These are phyloP conservation scores for Amphimallon solstitiale DNA, from an alignment of 2,888 invertebrate genomes.

Conservation along the genomic window DNA sequence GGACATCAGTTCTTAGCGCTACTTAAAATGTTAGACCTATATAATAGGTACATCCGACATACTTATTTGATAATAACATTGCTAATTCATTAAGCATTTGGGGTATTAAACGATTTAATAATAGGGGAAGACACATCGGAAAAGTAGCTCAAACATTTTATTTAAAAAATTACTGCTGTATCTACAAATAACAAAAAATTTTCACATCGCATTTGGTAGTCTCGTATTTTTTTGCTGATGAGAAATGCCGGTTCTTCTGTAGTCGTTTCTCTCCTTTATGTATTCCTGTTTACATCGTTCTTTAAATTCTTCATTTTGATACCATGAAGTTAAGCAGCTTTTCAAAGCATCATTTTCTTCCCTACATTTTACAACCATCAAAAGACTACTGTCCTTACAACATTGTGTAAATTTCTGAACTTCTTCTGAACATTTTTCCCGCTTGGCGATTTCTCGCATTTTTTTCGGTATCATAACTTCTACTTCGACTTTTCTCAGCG, in stretches of 20 bases:
- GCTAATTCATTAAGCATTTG: too few species aligned
- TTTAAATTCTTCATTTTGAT: conserved; percentile 77
- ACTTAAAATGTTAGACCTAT: too few species aligned
- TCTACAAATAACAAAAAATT: too few species aligned
- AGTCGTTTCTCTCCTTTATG: conserved; percentile 82
- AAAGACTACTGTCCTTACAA: conserved; percentile 72
- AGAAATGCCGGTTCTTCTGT: conserved; percentile 80
- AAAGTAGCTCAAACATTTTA: background rate
- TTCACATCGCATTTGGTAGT: conserved; percentile 15
- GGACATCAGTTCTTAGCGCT: too few species aligned
- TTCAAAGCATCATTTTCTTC: conserved; percentile 75
- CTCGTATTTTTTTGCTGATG: conserved; percentile 62
- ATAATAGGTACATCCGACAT: too few species aligned
- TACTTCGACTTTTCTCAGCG: conserved; percentile 86
- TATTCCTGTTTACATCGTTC: conserved; percentile 82
- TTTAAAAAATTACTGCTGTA: too few species aligned
- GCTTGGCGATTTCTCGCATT: conserved; percentile 84
- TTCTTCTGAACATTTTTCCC: conserved; percentile 79
- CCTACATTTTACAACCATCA: conserved; percentile 81
- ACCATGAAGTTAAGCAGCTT: conserved; percentile 81
- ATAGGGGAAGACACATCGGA: conserved; percentile 17
- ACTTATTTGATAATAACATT: too few species aligned
- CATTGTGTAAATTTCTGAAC: conserved; percentile 78
- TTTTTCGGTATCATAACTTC: conserved; percentile 91
- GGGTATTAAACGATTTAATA: too few species aligned